Evolutionary conservation across 1,140 invertebrate genomes (phyloP).

Genomic region (Chymomyza costata): DNA sequence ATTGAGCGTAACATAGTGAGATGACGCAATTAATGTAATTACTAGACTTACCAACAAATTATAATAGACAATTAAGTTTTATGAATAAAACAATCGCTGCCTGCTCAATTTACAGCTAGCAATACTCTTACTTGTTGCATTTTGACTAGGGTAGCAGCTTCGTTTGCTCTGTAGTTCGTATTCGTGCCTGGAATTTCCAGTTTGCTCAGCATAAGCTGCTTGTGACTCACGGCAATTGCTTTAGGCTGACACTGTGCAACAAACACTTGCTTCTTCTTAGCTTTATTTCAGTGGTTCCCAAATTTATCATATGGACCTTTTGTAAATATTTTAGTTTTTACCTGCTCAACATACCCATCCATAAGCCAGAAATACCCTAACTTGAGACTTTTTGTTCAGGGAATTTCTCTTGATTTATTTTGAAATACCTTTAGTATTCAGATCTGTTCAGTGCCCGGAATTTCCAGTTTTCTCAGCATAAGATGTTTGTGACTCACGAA

Average conservation of each 20-base stretch:
- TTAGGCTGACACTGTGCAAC: not conserved
- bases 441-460: too few relatives aligned
- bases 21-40: too few relatives aligned
- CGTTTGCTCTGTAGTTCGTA: not conserved
- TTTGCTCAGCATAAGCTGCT: conserved; percentile 36
- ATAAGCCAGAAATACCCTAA: too few relatives aligned
- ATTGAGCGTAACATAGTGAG: conserved; percentile 34
- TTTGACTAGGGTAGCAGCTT: not conserved
- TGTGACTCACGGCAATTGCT: conserved; percentile 17
- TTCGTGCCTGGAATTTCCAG: conserved; percentile 51
- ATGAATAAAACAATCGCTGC: conserved; percentile 21
- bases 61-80: conserved; percentile 10
- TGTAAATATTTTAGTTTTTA: too few relatives aligned
- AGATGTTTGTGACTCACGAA: conserved; percentile 22
- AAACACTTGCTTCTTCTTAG: not conserved
- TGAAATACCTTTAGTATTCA: too few relatives aligned
- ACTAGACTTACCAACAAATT: too few relatives aligned
- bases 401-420: too few relatives aligned
- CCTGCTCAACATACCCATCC: too few relatives aligned
- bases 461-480: conserved; percentile 51
- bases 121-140: conserved; percentile 8
- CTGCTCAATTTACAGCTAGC: conserved; percentile 25
- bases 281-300: too few relatives aligned
- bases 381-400: too few relatives aligned
- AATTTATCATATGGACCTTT: too few relatives aligned